These are phyloP conservation scores for Tachycineta bicolor DNA, from an alignment of 2,113 vertebrate species.

Conservation along the genomic window DNA sequence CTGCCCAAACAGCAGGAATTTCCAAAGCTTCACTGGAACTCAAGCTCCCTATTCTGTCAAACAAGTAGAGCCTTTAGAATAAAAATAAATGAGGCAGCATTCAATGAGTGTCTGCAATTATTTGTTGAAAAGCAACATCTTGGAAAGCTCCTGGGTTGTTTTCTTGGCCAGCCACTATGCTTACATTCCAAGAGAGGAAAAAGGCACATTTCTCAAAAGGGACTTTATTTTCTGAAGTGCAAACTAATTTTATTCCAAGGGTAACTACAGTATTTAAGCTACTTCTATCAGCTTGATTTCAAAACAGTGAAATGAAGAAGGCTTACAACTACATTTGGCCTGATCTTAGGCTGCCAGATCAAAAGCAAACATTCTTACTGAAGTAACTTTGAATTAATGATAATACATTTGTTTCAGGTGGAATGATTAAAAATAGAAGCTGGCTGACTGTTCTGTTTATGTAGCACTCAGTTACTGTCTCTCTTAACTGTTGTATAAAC, in stretches of 20 bases:
- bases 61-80: not conserved
- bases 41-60: not conserved
- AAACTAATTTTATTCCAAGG: constrained; percentile 2
- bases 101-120: not conserved
- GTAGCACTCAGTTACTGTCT: not conserved
- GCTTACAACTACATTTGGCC: not conserved
- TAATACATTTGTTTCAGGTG: not conserved
- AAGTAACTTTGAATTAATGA: not conserved
- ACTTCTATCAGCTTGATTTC: not conserved
- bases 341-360: not conserved
- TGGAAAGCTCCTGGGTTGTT: not conserved
- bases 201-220: not conserved
- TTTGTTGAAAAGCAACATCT: constrained; percentile 26
- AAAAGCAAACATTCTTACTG: not conserved
- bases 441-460: not conserved
- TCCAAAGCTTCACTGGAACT: not conserved
- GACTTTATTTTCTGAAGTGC: constrained; percentile 24
- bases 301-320: not conserved
- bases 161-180: not conserved
- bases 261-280: not conserved
- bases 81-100: not conserved
- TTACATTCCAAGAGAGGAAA: not conserved
- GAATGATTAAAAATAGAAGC: not conserved
- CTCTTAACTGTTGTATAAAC: not conserved
- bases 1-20: not conserved